Base-by-base conservation (phyloP, 2,888 invertebrate genomes). In the Meteorus colon region DNA sequence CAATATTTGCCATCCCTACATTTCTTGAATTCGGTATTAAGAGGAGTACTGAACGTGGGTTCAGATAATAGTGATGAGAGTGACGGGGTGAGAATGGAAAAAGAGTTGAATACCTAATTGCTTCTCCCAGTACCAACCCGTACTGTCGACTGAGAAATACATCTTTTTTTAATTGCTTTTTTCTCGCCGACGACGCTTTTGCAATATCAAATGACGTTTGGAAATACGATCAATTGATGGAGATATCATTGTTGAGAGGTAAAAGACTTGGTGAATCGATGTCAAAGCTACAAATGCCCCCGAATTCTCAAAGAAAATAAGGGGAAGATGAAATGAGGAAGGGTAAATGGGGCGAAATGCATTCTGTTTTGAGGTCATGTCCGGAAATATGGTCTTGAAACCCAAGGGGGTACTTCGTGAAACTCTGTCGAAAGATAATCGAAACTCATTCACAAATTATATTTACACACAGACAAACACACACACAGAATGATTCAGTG, bases 21-120 rank as follows among this genome's bases (percentile, higher is more conserved):
- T 79, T 81, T 81, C 80, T 78, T 75, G 69, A 80, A 55, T 80
- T 75, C 82, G 85, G 84, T 82, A 82, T 60, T 60, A 71, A 71
- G 71, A 19, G 60, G 71, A 71, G 71, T 71, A 71, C 71, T 62
- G 27, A 55, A 24, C 19, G 19, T 65, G 27, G n/a, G 4, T 55
- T 59, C 2, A 19, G 8, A 19, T 55, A n/a, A 55, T 8, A 19
- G 2, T 19, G n/a, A 16, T 48, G n/a, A 16, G 48, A 48, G n/a
- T n/a, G n/a, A 48, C n/a, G 48, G 16, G 6, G n/a, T n/a, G 45
- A 55, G 55, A 55, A 8, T n/a, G 55, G 19, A 55, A 31, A 55
- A 10, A n/a, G 24, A 41, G n/a, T 59, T 34, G 41, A 71, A 62
- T 48, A 55, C 19, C n/a, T 63, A 67, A 31, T 78, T 76, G 24